Percentiles rank a stretch among this genome's conserved stretches.
Conservation (phyloP, 2,888 invertebrate genomes). For the Phalera bucephala region DNA sequence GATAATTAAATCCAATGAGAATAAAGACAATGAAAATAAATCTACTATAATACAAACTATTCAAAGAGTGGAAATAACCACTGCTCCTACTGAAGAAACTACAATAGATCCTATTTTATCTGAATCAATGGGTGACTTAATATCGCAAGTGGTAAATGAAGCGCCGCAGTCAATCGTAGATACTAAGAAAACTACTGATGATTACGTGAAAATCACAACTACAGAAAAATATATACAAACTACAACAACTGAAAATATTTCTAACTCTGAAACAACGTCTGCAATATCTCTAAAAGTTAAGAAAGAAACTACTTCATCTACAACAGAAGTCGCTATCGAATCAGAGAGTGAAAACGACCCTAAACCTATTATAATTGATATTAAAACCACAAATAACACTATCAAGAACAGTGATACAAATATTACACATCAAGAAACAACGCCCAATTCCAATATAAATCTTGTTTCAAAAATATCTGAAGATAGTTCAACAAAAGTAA, state of each 20-base stretch:
- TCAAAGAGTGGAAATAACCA: slow-evolving; percentile 30
- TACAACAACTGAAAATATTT: slow-evolving; percentile 25
- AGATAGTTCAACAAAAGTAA: slow-evolving; percentile 1
- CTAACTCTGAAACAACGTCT: slow-evolving; percentile 15
- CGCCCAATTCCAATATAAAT: neutral
- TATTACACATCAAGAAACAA: slow-evolving; percentile 5
- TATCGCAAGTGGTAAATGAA: slow-evolving; percentile 74
- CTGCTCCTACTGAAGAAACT: slow-evolving; percentile 33
- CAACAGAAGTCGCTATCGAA: slow-evolving; percentile 9
- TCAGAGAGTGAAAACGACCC: neutral
- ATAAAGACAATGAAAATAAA: slow-evolving; percentile 8
- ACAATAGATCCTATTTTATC: slow-evolving; percentile 68
- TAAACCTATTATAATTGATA: slow-evolving; percentile 3
- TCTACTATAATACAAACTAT: slow-evolving; percentile 23
- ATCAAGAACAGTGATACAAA: slow-evolving; percentile 11
- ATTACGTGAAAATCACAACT: slow-evolving; percentile 22
- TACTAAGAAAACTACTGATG: slow-evolving; percentile 24
- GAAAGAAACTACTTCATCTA: slow-evolving; percentile 21
- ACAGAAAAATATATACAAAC: slow-evolving; percentile 33
- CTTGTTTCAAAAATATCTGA: neutral
- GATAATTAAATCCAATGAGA: slow-evolving; percentile 10
- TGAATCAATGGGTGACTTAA: slow-evolving; percentile 73
- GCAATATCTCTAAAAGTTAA: slow-evolving; percentile 21
- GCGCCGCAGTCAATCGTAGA: slow-evolving; percentile 45
- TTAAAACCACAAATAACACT: slow-evolving; percentile 10